Conservation (phyloP, 1,140 invertebrate genomes). For the Drosophila biarmipes region DNA sequence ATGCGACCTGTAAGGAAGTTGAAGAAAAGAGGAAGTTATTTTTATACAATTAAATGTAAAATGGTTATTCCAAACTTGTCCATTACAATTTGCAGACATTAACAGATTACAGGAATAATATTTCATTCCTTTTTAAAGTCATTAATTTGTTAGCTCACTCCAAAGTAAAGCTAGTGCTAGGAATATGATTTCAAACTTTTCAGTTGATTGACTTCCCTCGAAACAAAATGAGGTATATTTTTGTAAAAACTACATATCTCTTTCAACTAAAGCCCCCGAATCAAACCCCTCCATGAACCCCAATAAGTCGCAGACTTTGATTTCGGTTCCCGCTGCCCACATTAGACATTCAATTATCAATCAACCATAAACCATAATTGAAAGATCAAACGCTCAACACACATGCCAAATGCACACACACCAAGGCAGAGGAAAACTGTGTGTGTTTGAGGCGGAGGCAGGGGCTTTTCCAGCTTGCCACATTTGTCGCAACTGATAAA, state of each 20-base stretch:
- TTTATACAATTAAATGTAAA: background rate
- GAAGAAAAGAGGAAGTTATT: background rate
- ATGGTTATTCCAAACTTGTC: background rate
- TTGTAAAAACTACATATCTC: background rate
- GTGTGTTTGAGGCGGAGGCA: background rate
- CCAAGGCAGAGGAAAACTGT: background rate
- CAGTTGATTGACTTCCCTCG: background rate
- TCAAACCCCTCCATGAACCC: background rate
- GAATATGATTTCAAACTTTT: background rate
- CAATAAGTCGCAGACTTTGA: conserved; percentile 19
- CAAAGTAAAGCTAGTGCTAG: background rate
- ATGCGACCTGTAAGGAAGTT: background rate
- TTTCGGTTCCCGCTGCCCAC: conserved; percentile 48
- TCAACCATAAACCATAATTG: conserved; percentile 78
- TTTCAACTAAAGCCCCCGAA: background rate
- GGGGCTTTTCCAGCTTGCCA: conserved; percentile 38
- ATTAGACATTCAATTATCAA: conserved; percentile 72
- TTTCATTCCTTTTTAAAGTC: too few relatives aligned
- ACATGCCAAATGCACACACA: conserved; percentile 14
- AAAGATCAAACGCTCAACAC: conserved; percentile 68
- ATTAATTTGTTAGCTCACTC: too few relatives aligned
- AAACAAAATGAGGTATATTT: background rate
- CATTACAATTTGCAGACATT: too few relatives aligned
- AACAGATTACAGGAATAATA: too few relatives aligned
- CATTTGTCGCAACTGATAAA: conserved; percentile 74